Evolutionary conservation across 2,113 vertebrate species (phyloP).

Genomic region (Echinops telfairi): DNA sequence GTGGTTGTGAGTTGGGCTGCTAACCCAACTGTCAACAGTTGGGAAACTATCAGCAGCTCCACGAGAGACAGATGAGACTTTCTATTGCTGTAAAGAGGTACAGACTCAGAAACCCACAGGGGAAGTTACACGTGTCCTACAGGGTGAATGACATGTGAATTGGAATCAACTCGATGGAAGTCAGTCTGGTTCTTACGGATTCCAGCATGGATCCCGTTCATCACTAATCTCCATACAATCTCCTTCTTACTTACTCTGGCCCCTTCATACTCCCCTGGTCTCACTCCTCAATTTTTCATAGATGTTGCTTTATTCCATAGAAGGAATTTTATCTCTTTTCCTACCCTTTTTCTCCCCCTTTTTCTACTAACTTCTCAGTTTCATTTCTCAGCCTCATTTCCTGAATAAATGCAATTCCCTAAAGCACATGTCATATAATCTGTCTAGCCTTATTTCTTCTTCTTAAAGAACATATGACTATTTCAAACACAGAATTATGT

Average conservation of each 20-base stretch:
- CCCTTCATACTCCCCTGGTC: not conserved
- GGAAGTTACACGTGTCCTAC: too few species aligned
- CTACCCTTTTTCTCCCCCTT: not conserved
- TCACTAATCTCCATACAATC: not conserved
- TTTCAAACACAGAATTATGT: not conserved
- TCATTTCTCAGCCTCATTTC: not conserved
- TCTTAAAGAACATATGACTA: not conserved
- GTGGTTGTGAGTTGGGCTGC: too few species aligned
- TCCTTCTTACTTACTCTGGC: not conserved
- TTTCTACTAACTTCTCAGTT: not conserved
- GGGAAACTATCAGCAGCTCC: too few species aligned
- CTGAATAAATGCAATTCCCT: not conserved
- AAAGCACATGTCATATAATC: not conserved
- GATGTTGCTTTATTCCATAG: not conserved
- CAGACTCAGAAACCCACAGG: too few species aligned
- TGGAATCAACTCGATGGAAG: too few species aligned
- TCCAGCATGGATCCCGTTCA: not conserved
- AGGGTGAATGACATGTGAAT: too few species aligned
- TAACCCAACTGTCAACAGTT: too few species aligned
- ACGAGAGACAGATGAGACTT: too few species aligned
- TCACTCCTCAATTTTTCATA: not conserved
- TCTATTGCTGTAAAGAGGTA: too few species aligned
- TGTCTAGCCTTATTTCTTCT: not conserved
- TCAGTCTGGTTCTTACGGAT: too few species aligned
- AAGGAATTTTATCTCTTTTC: not conserved